phyloP scores from a whole-genome alignment of 2,888 invertebrate species.

The Pinctada fucata region DNA sequence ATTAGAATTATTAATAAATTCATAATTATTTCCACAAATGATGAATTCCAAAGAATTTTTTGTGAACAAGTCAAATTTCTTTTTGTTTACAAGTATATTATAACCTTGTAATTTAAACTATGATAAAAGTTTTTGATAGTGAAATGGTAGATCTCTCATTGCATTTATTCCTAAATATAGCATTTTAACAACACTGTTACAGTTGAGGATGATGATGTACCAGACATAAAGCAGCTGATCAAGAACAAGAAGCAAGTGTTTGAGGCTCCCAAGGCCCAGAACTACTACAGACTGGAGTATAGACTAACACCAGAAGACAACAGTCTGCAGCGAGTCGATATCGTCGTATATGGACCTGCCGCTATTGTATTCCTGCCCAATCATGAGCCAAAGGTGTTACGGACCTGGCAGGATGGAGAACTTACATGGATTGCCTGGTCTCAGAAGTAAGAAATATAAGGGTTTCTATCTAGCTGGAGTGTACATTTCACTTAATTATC shows the following conservation, averaged over 20 bases:
- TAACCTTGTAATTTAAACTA: too few species aligned
- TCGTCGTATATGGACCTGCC: constrained; percentile 73
- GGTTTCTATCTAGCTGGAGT: too few species aligned
- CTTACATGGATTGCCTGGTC: constrained; percentile 76
- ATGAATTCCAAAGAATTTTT: too few species aligned
- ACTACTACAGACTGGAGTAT: constrained; percentile 75
- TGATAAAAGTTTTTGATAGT: too few species aligned
- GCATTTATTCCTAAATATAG: too few species aligned
- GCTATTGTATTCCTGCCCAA: constrained; percentile 72
- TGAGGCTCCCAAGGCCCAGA: constrained; percentile 72
- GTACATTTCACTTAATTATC: too few species aligned
- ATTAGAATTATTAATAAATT: too few species aligned
- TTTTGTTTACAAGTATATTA: too few species aligned
- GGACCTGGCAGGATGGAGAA: constrained; percentile 75
- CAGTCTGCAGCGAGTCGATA: constrained; percentile 72
- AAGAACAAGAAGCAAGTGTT: constrained; percentile 69
- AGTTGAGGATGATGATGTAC: constrained; percentile 59
- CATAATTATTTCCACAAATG: too few species aligned
- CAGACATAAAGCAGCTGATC: constrained; percentile 59
- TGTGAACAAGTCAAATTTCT: too few species aligned
- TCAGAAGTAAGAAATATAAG: constrained; percentile 63
- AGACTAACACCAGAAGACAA: constrained; percentile 70
- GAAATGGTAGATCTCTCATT: too few species aligned
- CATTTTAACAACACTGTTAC: background rate
- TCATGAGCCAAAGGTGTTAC: constrained; percentile 71